phyloP scores from a whole-genome alignment of 2,888 invertebrate genomes.

The Ariolimax columbianus region DNA sequence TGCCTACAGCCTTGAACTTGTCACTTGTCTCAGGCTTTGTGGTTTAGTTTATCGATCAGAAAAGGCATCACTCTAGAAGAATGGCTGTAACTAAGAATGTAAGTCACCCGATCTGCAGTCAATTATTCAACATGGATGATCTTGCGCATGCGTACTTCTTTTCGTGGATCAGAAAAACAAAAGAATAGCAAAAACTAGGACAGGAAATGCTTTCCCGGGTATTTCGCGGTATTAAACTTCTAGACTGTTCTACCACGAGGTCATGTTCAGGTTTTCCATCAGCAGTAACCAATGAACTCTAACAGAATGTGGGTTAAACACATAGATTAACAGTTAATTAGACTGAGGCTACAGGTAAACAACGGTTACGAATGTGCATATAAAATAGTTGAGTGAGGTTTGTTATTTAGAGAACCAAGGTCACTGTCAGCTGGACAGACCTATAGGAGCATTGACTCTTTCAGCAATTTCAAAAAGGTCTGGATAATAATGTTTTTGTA shows the following conservation, averaged over 20 bases:
- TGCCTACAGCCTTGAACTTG: neutral
- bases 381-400: too few relatives aligned
- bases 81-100: neutral
- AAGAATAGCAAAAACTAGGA: neutral
- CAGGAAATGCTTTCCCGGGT: conserved; percentile 7
- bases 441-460: too few relatives aligned
- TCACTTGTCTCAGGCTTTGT: neutral
- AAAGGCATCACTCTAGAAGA: neutral
- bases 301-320: too few relatives aligned
- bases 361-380: too few relatives aligned
- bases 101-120: neutral
- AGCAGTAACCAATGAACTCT: too few relatives aligned
- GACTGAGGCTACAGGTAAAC: too few relatives aligned
- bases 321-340: too few relatives aligned
- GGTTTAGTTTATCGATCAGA: conserved; percentile 12
- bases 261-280: neutral
- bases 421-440: too few relatives aligned
- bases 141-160: neutral
- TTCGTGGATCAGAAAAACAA: too few relatives aligned
- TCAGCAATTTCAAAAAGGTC: too few relatives aligned
- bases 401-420: too few relatives aligned
- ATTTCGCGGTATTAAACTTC: neutral
- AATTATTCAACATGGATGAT: neutral
- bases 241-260: neutral
- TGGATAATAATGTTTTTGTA: too few relatives aligned